Evolutionary conservation across 2,888 invertebrate species (phyloP), one percentile per base, ranked within the genome.

Genomic region (Parnassius apollo): DNA sequence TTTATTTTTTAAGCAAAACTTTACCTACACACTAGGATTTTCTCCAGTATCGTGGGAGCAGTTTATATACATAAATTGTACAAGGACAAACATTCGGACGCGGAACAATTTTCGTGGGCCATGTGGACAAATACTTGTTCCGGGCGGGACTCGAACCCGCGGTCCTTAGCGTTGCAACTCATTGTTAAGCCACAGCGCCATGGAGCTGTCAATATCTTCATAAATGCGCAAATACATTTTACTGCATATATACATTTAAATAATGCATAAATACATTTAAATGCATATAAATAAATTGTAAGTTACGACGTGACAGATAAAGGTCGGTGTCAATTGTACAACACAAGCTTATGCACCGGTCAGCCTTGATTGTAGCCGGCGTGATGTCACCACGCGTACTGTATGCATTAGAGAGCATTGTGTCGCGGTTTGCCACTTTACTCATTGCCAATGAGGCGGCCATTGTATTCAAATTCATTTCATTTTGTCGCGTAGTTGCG

Each of bases 281-380:
- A 35, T 58, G 50, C 54, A 59, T 48, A 53, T 54, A 54, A 55
- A 49, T 50, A 54, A 50, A 50, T 49, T 54, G 35, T 48, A 44
- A 59, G 25, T 42, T 50, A 56, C 54, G 9, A 55, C 25, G 35
- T 42, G 25, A 54, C 42, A 25, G 12, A 42, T 44, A 56, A 59
- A 66, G 57, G 59, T 59, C 59, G 48, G 42, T 46, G 52, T 55
- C 51, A 42, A 12, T 45, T 9, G 54, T 56, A 59, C 65, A 55
- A 18, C 55, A 60, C 60, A 42, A 13, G 11, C 42, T 50, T 35
- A 49, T 60, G 42, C 25, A 46, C 35, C 18, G 57, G 57, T 9
- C 53, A 59, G 9, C 51, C 51, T 61, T 61, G 61, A 45, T 51
- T 18, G 2, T n/a, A 48, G 18, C 2, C 10, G 49, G 42, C 2